Base-by-base conservation (phyloP, 1,140 invertebrate species). In the Calosoma granatense region DNA sequence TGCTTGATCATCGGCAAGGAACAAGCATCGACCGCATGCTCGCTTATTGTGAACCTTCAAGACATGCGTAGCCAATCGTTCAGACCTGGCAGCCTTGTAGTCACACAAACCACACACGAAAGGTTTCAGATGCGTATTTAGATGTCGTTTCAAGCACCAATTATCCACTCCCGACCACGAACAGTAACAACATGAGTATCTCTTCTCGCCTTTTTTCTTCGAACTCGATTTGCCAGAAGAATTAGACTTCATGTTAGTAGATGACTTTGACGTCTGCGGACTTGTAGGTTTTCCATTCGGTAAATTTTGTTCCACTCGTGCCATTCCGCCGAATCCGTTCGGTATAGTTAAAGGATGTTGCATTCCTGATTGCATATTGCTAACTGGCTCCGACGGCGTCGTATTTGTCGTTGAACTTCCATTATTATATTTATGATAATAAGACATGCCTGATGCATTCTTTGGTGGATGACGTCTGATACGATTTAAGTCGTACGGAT, bases 161-260 rank as follows among this genome's bases (percentile, higher is more conserved):
- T 92, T 92, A 72, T 94, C 91, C n/a, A 89, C 89, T 0, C 91
- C 91, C 15, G 85, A 87, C 90, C 90, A 94, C 1, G 90, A 79
- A 70, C 91, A 94, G 67, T 91, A 92, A 63, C 86, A 86, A 71
- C 90, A 93, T 51, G 82, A 82, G 71, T 89, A 93, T 23, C 70
- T 51, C 61, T 72, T 72, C 53, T 72, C 69, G n/a, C 70, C 70
- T 57, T 70, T 70, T 51, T 72, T 72, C 57, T 72, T 72, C 1
- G 41, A 43, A 39, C 15, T 62, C 58, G 52, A 53, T 64, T 22
- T 58, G 60, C 57, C 65, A 43, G 22, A n/a, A 9, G 14, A 43
- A 15, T 43, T 52, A 20, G 54, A 57, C 59, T 67, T 67, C 9
- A 60, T 54, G 19, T 66, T 65, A 17, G 9, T 47, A 4, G 41